Base-by-base conservation (phyloP, 2,797 vertebrate species). In the Lutjanus campechanus region DNA sequence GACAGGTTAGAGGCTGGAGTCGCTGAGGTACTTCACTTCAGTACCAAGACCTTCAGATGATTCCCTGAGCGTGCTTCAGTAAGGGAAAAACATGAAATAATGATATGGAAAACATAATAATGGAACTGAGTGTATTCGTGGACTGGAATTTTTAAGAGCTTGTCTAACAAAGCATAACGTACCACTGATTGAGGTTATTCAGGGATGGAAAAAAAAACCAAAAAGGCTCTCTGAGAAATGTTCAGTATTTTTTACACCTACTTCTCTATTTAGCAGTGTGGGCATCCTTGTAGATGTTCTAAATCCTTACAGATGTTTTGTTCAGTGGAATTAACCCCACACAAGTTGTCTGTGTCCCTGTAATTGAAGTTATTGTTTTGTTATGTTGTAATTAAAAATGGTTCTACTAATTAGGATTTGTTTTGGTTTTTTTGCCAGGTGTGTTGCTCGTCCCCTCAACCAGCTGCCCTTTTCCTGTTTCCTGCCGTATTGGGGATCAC, bases 1-100 rank as follows among this genome's bases (percentile, higher is more conserved):
- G 88, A 90, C 88, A 87, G 77, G 85, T 81, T 71, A 54, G 81
- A 90, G 79, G 83, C 60, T 56, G 22, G 58, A 84, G 41, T 82
- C 62, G 3, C 76, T 61, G 62, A 84, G 69, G 79, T 81, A 78
- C 68, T 80, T 76, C 71, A 59, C 83, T 81, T 87, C 22, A 70
- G 66, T 29, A 69, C 64, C 1, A 6, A 29, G 66, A 73, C 73
- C 79, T 63, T 78, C 71, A 76, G 63, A 73, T 66, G 63, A 77
- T 76, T 86, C 62, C 40, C 69, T 25, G 25, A 71, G 77, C n/a
- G 16, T 22, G 72, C 4, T n/a, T 67, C 19, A 10, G 67, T 36
- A 49, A 5, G 25, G 25, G 16, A 46, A 83, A 64, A 85, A 70
- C 75, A 85, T 77, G 25, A 82, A 89, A 82, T 80, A 74, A 86